Evolutionary conservation across 2,888 invertebrate genomes (phyloP).

Genomic region (Opisthograptis luteolata): DNA sequence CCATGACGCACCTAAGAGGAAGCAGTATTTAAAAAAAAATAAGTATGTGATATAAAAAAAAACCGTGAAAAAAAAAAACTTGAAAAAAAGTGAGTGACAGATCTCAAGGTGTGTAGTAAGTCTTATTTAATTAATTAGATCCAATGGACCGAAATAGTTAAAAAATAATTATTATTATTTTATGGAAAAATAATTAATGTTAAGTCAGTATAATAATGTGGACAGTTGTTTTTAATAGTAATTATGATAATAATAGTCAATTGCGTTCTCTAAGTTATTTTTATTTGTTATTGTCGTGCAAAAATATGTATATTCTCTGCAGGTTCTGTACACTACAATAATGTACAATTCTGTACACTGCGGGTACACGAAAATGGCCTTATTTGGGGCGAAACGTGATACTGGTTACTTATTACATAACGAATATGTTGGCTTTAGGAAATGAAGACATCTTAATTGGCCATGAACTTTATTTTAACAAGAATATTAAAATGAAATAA

Average conservation of each 20-base stretch:
- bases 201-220: slow-evolving; percentile 48
- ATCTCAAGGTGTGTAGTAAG: slow-evolving; percentile 77
- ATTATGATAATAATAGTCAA: slow-evolving; percentile 46
- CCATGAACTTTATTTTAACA: no score
- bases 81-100: slow-evolving; percentile 80
- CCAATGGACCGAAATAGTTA: slow-evolving; percentile 57
- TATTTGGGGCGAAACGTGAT: no score
- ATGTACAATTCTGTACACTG: not conserved
- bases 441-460: no score
- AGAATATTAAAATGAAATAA: not conserved
- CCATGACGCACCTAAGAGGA: slow-evolving; percentile 58
- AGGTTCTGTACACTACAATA: no score
- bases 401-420: no score
- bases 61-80: slow-evolving; percentile 73
- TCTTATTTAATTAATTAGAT: slow-evolving; percentile 70
- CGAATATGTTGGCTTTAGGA: no score
- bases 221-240: slow-evolving; percentile 32
- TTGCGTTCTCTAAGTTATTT: slow-evolving; percentile 46
- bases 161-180: slow-evolving; percentile 42
- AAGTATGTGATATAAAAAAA: slow-evolving; percentile 75
- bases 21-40: slow-evolving; percentile 62
- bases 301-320: slow-evolving; percentile 16
- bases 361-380: not conserved
- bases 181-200: slow-evolving; percentile 32
- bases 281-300: slow-evolving; percentile 15